Base-by-base conservation (phyloP, 2,888 invertebrate species). In the Ctenicera cuprea region DNA sequence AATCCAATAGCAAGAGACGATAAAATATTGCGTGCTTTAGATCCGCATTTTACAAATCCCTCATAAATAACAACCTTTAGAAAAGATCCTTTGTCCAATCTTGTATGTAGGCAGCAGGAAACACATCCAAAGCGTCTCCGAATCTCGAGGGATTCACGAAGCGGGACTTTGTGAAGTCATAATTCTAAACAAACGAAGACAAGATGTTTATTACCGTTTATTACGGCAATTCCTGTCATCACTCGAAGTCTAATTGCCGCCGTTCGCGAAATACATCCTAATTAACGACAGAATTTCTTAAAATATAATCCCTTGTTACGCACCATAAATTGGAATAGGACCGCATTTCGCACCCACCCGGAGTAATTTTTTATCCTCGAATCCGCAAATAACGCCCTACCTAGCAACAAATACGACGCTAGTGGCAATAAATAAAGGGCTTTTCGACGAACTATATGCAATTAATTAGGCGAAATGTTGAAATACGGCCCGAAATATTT, bases 261-360 rank as follows among this genome's bases (percentile, higher is more conserved):
- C 74, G 72, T 75, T 78, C 76, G 76, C 76, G 74, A 78, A 80
- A 78, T 78, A 78, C 78, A 78, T 80, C 76, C 80, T 80, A 81
- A 80, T 81, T 81, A 81, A 77, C 77, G 77, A 69, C 71, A 67
- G 64, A 74, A 73, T 77, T 79, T 81, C 79, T 78, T 79, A 80
- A 80, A 81, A 79, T 79, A 79, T 81, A 80, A 80, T 80, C 79
- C 80, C 80, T 80, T 79, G 80, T 81, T 81, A 81, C 78, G 70
- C 73, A 59, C 54, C 73, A 76, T 75, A 79, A 79, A 78, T 77
- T 75, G 75, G 69, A 59, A 59, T 48, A 65, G 41, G 61, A 9
- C 22, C 38, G 45, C 50, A 43, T 64, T 38, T 71, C 57, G 70
- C 70, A 62, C 57, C 74, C 76, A 64, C 76, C 64, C 71, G 52